Conservation (phyloP, 2,888 invertebrate genomes). For the Synanthedon formicaeformis region DNA sequence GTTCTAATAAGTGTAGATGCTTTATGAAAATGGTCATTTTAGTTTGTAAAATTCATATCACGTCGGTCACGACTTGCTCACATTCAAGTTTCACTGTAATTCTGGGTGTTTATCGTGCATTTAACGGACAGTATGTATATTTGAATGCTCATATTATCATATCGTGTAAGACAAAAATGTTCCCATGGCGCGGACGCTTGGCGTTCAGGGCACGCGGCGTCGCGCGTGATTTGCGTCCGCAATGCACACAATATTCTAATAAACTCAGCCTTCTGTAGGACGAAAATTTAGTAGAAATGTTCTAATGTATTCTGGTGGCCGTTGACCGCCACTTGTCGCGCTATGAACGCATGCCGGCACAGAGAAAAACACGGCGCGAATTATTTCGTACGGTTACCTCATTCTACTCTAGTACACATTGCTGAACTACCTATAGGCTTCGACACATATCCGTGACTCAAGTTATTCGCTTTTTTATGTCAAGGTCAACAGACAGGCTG, state of each 20-base stretch:
- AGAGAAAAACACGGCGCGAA: conserved; percentile 1
- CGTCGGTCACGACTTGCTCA: conserved; percentile 60
- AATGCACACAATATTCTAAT: conserved; percentile 63
- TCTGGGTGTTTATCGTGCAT: conserved; percentile 71
- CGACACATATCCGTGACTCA: no score
- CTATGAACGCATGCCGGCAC: conserved; percentile 1
- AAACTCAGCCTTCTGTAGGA: conserved; percentile 70
- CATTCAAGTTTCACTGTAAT: conserved; percentile 69
- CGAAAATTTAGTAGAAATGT: conserved; percentile 71
- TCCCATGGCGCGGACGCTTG: conserved; percentile 63
- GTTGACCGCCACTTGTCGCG: conserved; percentile 51
- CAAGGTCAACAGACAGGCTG: no score
- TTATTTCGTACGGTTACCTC: background rate
- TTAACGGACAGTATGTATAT: conserved; percentile 71
- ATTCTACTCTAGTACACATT: background rate
- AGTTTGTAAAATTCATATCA: conserved; percentile 59
- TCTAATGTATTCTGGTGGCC: conserved; percentile 66
- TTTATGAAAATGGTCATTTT: conserved; percentile 38
- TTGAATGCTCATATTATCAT: conserved; percentile 71
- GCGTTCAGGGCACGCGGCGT: conserved; percentile 56
- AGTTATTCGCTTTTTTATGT: no score
- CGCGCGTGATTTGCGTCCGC: conserved; percentile 57
- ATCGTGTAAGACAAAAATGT: conserved; percentile 72
- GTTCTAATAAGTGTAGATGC: conserved; percentile 24
- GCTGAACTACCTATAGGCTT: no score